A percentile compares a stretch with the other conserved stretches of the same genome.
These are phyloP conservation scores for Gracilinanus agilis DNA, from an alignment of 2,113 vertebrate species.

Conservation along the genomic window DNA sequence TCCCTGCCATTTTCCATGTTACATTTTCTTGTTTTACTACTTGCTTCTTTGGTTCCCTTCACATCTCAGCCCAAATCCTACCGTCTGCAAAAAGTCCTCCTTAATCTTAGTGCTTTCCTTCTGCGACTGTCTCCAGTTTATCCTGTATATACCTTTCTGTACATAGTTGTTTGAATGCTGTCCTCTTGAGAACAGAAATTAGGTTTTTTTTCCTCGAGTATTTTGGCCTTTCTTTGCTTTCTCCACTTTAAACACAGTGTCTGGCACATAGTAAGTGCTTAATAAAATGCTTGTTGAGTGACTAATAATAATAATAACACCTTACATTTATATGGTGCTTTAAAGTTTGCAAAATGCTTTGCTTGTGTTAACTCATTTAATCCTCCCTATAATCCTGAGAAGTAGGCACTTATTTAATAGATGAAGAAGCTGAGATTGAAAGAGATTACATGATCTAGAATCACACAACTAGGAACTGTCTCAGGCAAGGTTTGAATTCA, in stretches of 20 bases:
- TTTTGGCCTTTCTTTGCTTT: background rate
- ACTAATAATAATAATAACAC: background rate
- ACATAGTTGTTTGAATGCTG: background rate
- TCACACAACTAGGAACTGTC: background rate
- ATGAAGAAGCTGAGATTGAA: background rate
- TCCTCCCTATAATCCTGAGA: too few relatives aligned
- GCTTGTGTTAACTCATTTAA: too few relatives aligned
- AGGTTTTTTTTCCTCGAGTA: background rate
- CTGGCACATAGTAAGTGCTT: background rate
- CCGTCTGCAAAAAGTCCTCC: background rate
- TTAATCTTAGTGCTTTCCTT: background rate
- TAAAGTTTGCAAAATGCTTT: too few relatives aligned
- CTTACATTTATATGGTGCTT: background rate
- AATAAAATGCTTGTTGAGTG: background rate
- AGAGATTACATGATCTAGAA: background rate
- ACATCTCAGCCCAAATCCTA: background rate
- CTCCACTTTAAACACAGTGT: background rate
- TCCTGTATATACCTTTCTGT: background rate
- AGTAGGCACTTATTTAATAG: background rate
- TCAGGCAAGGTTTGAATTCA: background rate
- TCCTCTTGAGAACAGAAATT: background rate
- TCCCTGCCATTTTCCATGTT: too few relatives aligned
- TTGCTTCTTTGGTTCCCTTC: background rate
- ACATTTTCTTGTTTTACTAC: too few relatives aligned
- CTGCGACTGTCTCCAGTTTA: background rate